Base-by-base conservation (phyloP, 2,888 invertebrate species). In the Eumacrocentrus americanus region DNA sequence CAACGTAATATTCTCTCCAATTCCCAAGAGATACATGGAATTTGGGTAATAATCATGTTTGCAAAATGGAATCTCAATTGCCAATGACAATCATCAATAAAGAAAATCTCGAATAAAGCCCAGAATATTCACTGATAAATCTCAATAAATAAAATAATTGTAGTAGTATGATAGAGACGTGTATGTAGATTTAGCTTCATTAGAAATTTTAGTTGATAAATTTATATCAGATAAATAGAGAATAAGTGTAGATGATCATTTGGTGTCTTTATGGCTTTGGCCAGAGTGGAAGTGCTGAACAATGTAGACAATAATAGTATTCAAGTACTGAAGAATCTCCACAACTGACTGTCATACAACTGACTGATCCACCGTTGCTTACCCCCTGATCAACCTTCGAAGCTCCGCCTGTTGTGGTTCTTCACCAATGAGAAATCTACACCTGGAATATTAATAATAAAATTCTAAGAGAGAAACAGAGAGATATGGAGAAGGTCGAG, bases 11-110 rank as follows among this genome's bases (percentile, higher is more conserved):
- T 42, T 18, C n/a, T 18, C 5, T 42, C 20, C 3, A 42, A 42
- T 42, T 42, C 42, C 42, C 42, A 42, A 42, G 18, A 18, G 18
- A 42, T 42, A 20, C 18, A 18, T n/a, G 42, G 42, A 42, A 42
- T 42, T 18, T 42, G 16, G 3, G 20, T 42, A 9, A 42, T 20
- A n/a, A n/a, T n/a, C 42, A 20, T 42, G 16, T 42, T 7, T 20
- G 7, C 2, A 9, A 42, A 42, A 5, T 42, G 7, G 7, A 42
- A n/a, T n/a, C n/a, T 42, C 20, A 20, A 20, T 42, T 3, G 20
- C 18, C 2, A 18, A 2, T 0, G 20, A 0, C 9, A 42, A 20
- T 18, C 20, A 42, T 9, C 16, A 1, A 40, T 3, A 1, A 14
- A 3, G 6, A 40, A 40, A 2, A 16, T 16, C 7, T 40, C n/a